A percentile compares a stretch with the other conserved stretches of the same genome.
Evolutionary conservation across 2,113 vertebrate genomes (phyloP).

Genomic region (Lophius piscatorius): DNA sequence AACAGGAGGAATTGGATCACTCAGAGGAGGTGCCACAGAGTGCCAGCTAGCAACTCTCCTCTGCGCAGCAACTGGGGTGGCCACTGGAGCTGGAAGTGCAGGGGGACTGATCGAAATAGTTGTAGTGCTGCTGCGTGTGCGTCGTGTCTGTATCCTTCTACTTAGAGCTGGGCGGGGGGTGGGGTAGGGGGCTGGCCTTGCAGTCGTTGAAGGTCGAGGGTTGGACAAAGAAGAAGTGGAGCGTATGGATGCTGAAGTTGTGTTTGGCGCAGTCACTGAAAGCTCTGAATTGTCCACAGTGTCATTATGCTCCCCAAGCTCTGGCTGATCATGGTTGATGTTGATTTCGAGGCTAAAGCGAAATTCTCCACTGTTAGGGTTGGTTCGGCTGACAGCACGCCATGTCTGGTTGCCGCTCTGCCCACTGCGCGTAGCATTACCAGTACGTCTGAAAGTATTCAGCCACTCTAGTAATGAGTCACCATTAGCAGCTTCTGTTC

Average conservation of each 20-base stretch:
- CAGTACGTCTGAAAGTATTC: conserved; percentile 90
- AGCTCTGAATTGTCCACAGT: conserved; percentile 61
- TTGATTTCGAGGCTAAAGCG: conserved; percentile 96
- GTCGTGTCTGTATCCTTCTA: conserved; percentile 77
- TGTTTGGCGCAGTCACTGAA: conserved; percentile 49
- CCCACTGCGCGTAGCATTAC: conserved; percentile 91
- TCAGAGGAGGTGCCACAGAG: conserved; percentile 48
- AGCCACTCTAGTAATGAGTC: conserved; percentile 93
- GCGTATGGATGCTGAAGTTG: conserved; percentile 59
- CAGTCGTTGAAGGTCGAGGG: conserved; percentile 50
- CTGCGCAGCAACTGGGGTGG: conserved; percentile 46
- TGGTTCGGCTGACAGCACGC: conserved; percentile 94
- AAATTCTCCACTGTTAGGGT: conserved; percentile 93
- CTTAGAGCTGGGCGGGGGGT: conserved; percentile 69
- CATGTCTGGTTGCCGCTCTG: conserved; percentile 96
- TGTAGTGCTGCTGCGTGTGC: conserved; percentile 82
- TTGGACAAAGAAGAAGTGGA: conserved; percentile 48
- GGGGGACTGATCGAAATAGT: conserved; percentile 59
- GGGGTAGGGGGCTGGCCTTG: conserved; percentile 67
- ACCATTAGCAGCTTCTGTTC: conserved; percentile 83
- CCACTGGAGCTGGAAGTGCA: conserved; percentile 62
- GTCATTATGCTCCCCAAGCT: conserved; percentile 80
- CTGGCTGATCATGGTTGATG: conserved; percentile 91
- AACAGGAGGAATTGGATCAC: conserved; percentile 39
- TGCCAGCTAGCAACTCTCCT: conserved; percentile 71